These are phyloP conservation scores for Cranoglanis bouderius DNA, from an alignment of 2,113 vertebrate genomes.

Conservation along the genomic window DNA sequence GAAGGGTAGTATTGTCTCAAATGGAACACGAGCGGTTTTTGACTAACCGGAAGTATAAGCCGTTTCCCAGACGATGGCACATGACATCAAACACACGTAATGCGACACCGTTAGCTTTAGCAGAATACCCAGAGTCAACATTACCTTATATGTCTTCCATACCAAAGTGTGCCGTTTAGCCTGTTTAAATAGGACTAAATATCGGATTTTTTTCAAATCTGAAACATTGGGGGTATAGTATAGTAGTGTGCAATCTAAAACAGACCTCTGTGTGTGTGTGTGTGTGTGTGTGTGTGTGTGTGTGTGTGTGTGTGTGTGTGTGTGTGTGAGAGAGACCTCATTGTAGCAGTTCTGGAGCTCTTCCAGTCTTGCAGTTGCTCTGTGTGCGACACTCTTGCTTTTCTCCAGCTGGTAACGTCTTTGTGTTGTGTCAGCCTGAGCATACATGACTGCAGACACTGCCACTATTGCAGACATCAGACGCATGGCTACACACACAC, in stretches of 20 bases:
- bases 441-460: conserved; percentile 62
- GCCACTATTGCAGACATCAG: conserved; percentile 74
- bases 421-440: conserved; percentile 68
- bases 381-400: conserved; percentile 58
- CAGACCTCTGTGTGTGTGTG: neutral
- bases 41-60: too few species aligned
- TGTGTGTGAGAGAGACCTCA: conserved; percentile 57
- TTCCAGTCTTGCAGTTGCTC: conserved; percentile 65
- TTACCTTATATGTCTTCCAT: too few species aligned
- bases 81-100: too few species aligned
- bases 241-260: too few species aligned
- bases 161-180: too few species aligned
- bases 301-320: neutral
- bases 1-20: too few species aligned
- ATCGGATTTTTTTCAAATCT: too few species aligned
- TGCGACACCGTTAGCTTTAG: too few species aligned
- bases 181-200: too few species aligned
- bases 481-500: conserved; percentile 70
- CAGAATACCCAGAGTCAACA: too few species aligned
- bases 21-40: too few species aligned
- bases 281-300: neutral
- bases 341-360: conserved; percentile 63
- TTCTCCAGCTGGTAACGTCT: conserved; percentile 66
- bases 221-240: neutral
- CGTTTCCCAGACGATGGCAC: too few species aligned